Conservation (phyloP, 2,888 invertebrate species). For the Pachymerium ferrugineum region DNA sequence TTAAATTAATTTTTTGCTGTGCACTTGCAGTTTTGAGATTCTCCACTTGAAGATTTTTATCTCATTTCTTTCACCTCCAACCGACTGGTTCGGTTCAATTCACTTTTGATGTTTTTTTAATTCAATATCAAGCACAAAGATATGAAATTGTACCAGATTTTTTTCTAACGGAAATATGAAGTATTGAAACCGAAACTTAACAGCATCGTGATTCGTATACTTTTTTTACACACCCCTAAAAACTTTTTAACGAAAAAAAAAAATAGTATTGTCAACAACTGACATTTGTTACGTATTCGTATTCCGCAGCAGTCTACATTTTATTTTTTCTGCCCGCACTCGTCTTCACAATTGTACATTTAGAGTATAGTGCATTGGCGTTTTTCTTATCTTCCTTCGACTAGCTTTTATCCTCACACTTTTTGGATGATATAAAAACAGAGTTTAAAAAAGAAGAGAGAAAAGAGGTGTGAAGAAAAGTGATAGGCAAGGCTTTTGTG, state of each 20-base stretch:
- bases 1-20: too few relatives aligned
- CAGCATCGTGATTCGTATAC: too few relatives aligned
- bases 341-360: neutral
- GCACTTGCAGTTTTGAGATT: too few relatives aligned
- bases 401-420: constrained; percentile 16
- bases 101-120: too few relatives aligned
- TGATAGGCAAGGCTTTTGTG: constrained; percentile 5
- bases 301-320: neutral
- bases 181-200: too few relatives aligned
- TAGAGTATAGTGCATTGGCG: constrained; percentile 19
- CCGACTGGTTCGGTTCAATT: too few relatives aligned
- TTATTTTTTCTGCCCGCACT: neutral
- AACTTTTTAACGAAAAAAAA: neutral
- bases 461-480: neutral
- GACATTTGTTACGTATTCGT: neutral
- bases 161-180: too few relatives aligned
- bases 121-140: too few relatives aligned
- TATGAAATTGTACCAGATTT: too few relatives aligned
- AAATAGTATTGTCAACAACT: neutral
- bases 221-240: too few relatives aligned
- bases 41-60: too few relatives aligned
- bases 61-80: too few relatives aligned
- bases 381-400: constrained; percentile 14
- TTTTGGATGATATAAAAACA: constrained; percentile 20
- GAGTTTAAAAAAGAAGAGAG: neutral